Base-by-base conservation (phyloP, 2,113 vertebrate species). In the Addax nasomaculatus region DNA sequence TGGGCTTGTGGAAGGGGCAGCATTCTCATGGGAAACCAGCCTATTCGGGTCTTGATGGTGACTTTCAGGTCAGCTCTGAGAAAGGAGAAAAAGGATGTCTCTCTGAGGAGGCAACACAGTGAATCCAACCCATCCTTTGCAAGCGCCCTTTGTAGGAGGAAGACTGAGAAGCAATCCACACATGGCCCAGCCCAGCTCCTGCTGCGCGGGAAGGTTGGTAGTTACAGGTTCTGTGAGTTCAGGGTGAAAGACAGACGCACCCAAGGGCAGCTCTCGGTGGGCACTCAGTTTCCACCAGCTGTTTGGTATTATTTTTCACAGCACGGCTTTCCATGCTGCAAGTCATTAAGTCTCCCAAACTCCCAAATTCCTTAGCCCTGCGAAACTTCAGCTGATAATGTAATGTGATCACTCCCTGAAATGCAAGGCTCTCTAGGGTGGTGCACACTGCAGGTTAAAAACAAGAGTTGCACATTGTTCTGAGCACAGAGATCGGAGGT, bases 231-330 rank as follows among this genome's bases (percentile, higher is more conserved):
- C 70, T 36, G 27, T 15, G 51, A 90, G 58, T 29, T 85, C 51
- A 33, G 79, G n/a, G 13, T 62, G 33, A 97, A 93, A 81, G 81
- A 76, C 0, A 12, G 29, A 87, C 5, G 76, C 11, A 21, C 57
- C 55, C 94, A 93, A 93, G 89, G 93, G 85, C 93, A 95, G n/a
- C 10, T 78, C 92, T 79, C 90, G 10, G 55, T 21, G 43, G 90
- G 87, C 64, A 64, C 43, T 78, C 3, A 0, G 55, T 29, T 93
- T 91, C 79, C 89, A 83, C 58, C 43, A 76, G 70, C 57, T 83
- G 53, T 27, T 51, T n/a, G 57, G 57, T 60, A 33, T 95, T 89
- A 19, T 91, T 94, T 97, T 96, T 91, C 95, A 58, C 79, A 93
- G 93, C 85, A 89, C 25, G 45, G 55, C 55, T 96, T 93, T 58